Evolutionary conservation across 2,797 vertebrate species (phyloP).

Genomic region (Myioborus melanocephalus): DNA sequence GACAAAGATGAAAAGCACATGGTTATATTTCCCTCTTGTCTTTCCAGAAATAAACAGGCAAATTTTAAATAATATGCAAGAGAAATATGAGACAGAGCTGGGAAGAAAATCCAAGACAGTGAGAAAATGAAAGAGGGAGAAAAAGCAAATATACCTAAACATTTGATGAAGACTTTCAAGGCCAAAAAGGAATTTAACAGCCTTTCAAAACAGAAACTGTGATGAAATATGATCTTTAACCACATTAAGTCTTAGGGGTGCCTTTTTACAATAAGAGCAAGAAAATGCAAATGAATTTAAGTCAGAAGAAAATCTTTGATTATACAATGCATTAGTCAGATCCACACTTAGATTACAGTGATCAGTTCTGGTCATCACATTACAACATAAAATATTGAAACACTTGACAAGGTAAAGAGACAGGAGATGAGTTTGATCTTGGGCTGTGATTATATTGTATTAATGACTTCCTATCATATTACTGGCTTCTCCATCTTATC

Average conservation of each 20-base stretch:
- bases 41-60: not conserved
- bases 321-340: slow-evolving; percentile 76
- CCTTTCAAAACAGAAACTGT: not conserved
- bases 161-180: not conserved
- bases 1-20: not conserved
- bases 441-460: slow-evolving; percentile 71
- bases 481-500: slow-evolving; percentile 58
- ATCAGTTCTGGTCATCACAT: slow-evolving; percentile 76
- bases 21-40: not conserved
- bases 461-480: slow-evolving; percentile 74
- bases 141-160: not conserved
- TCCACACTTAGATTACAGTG: slow-evolving; percentile 70
- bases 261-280: not conserved
- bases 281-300: slow-evolving; percentile 64
- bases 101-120: not conserved
- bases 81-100: not conserved
- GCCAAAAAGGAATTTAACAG: not conserved
- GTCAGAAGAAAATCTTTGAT: slow-evolving; percentile 74
- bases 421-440: slow-evolving; percentile 76
- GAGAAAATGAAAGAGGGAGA: not conserved
- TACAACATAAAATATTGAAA: slow-evolving; percentile 79
- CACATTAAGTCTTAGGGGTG: not conserved
- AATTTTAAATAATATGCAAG: not conserved
- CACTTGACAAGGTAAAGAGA: slow-evolving; percentile 80
- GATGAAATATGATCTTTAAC: slow-evolving; percentile 47